These are phyloP conservation scores for Myotis findleyi DNA, from an alignment of 2,797 vertebrate genomes.

Conservation along the genomic window DNA sequence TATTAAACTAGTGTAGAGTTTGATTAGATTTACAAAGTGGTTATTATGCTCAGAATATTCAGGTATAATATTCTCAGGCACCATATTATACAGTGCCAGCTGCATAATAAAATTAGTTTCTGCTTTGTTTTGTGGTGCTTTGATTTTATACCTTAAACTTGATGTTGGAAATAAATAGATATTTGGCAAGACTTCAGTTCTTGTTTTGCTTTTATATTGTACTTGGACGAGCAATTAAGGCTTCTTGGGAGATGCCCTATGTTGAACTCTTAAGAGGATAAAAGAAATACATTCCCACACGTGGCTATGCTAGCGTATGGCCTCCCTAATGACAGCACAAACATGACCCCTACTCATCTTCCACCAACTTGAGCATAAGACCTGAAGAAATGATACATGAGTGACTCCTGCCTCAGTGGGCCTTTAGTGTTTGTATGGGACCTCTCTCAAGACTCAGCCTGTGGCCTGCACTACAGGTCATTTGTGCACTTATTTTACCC, in stretches of 20 bases:
- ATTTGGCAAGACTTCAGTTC: slow-evolving; percentile 82
- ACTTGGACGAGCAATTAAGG: slow-evolving; percentile 82
- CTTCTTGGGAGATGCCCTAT: slow-evolving; percentile 84
- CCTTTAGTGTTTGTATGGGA: neutral
- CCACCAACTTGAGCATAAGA: slow-evolving; percentile 81
- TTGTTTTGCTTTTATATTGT: slow-evolving; percentile 82
- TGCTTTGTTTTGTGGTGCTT: slow-evolving; percentile 70
- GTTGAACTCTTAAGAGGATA: slow-evolving; percentile 84
- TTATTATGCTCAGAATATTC: slow-evolving; percentile 51
- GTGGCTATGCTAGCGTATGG: slow-evolving; percentile 81
- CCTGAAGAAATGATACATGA: slow-evolving; percentile 80
- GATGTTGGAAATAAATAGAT: slow-evolving; percentile 82
- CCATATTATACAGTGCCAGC: slow-evolving; percentile 56
- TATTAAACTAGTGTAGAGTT: neutral
- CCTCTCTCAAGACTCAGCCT: neutral
- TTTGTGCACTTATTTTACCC: neutral
- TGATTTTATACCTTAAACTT: slow-evolving; percentile 76
- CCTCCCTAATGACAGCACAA: slow-evolving; percentile 82
- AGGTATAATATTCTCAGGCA: slow-evolving; percentile 59
- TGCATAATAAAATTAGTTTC: slow-evolving; percentile 67
- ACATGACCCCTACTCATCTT: slow-evolving; percentile 82
- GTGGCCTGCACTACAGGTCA: neutral
- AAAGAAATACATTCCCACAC: slow-evolving; percentile 81
- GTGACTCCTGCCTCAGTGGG: neutral
- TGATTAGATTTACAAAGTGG: slow-evolving; percentile 39